Conservation (phyloP, 2,113 vertebrate species). For the Pangasianodon gigas region DNA sequence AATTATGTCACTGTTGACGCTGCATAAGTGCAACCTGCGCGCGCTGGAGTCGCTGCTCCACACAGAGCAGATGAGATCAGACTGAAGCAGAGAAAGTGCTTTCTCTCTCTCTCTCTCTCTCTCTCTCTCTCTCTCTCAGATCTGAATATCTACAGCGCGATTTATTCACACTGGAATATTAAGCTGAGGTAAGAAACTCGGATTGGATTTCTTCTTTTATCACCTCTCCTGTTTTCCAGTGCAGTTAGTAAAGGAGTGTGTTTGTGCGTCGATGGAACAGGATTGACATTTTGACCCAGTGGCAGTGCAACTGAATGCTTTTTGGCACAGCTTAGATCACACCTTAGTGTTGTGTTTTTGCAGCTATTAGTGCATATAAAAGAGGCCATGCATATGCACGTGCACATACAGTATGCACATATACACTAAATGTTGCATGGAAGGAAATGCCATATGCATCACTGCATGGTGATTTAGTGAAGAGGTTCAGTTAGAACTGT, state of each 20-base stretch:
- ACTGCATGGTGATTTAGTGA: background rate
- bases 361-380: background rate
- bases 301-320: background rate
- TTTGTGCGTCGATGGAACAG: background rate
- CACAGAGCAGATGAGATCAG: slow-evolving; percentile 15
- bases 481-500: background rate
- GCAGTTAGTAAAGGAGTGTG: background rate
- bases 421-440: background rate
- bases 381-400: background rate
- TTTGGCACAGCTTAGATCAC: background rate
- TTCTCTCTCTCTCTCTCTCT: slow-evolving; percentile 2
- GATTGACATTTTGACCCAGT: background rate
- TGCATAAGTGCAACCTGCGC: slow-evolving; percentile 16
- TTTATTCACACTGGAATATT: background rate
- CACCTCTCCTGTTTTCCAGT: background rate
- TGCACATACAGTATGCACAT: background rate
- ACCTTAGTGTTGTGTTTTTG: background rate
- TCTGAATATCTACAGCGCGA: background rate
- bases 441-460: background rate
- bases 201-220: background rate
- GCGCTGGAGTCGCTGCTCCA: background rate
- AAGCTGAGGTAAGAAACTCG: background rate
- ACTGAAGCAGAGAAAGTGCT: background rate
- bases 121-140: background rate
- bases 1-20: background rate